These are phyloP conservation scores for Pavo muticus DNA, from an alignment of 2,113 vertebrate species.

Conservation along the genomic window DNA sequence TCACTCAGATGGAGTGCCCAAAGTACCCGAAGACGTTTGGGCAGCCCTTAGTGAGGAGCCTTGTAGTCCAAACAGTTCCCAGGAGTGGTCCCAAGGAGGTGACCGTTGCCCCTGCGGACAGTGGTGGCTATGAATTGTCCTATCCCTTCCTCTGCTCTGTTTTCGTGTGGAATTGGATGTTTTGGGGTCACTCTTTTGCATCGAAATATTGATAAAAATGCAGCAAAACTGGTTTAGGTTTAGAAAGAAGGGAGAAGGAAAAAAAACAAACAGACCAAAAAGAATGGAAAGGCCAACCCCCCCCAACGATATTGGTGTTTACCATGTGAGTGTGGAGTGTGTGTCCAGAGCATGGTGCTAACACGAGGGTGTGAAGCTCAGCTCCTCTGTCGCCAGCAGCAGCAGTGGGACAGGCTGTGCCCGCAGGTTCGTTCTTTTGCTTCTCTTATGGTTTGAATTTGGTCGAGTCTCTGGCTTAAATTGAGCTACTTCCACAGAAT, in stretches of 20 bases:
- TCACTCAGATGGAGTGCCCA: neutral
- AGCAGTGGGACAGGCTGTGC: conserved; percentile 45
- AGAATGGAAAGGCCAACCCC: neutral
- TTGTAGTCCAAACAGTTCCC: neutral
- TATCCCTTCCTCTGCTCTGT: conserved; percentile 35
- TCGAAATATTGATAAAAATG: conserved; percentile 43
- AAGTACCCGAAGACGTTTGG: neutral
- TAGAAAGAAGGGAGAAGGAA: neutral
- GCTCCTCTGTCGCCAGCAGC: conserved; percentile 47
- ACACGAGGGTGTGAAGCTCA: neutral
- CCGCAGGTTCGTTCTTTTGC: conserved; percentile 56
- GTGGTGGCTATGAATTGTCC: conserved; percentile 4
- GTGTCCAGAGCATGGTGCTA: conserved; percentile 47
- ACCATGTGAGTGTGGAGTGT: neutral
- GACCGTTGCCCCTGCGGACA: neutral
- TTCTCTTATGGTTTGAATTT: conserved; percentile 57
- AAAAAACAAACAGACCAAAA: neutral
- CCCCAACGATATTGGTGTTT: neutral
- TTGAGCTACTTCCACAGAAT: conserved; percentile 65
- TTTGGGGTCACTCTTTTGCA: conserved; percentile 30
- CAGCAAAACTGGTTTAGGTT: conserved; percentile 15
- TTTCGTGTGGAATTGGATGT: conserved; percentile 46
- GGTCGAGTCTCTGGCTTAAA: conserved; percentile 63
- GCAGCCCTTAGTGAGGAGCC: conserved; percentile 24
- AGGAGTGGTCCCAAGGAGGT: neutral